These are phyloP conservation scores for Salvelinus alpinus DNA, from an alignment of 2,113 vertebrate species.

Conservation along the genomic window DNA sequence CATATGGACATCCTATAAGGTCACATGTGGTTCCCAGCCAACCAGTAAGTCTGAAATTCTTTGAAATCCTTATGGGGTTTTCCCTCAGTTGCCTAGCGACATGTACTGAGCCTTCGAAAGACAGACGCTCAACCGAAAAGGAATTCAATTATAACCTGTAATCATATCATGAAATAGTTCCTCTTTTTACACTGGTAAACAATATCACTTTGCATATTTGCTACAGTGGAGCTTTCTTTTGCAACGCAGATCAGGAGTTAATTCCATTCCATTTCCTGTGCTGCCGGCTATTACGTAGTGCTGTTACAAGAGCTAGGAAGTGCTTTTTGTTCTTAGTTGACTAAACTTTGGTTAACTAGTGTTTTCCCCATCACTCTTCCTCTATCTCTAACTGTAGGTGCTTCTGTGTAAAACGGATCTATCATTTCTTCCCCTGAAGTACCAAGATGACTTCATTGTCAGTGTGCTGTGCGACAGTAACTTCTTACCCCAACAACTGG, in stretches of 20 bases:
- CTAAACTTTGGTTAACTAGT: neutral
- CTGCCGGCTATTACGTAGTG: neutral
- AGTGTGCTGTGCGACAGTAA: slow-evolving; percentile 15
- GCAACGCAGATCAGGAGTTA: neutral
- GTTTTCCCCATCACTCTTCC: neutral
- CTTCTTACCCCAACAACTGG: slow-evolving; percentile 21
- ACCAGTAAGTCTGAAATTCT: slow-evolving; percentile 71
- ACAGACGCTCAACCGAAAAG: neutral
- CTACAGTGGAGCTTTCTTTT: neutral
- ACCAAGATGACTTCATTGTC: slow-evolving; percentile 21
- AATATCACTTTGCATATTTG: neutral
- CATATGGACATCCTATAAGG: slow-evolving; percentile 88
- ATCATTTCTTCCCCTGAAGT: neutral
- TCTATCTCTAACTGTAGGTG: slow-evolving; percentile 36
- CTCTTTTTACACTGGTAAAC: neutral
- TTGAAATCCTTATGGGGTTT: neutral
- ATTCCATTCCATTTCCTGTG: neutral
- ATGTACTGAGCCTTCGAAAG: neutral
- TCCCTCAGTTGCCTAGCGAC: neutral
- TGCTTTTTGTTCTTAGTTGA: neutral
- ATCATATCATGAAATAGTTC: neutral
- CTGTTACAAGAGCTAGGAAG: neutral
- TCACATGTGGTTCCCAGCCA: slow-evolving; percentile 83
- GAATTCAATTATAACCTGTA: neutral
- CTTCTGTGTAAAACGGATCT: slow-evolving; percentile 31